These are phyloP conservation scores for Rhynchopsitta pachyrhyncha DNA, from an alignment of 2,113 vertebrate species.

Conservation along the genomic window DNA sequence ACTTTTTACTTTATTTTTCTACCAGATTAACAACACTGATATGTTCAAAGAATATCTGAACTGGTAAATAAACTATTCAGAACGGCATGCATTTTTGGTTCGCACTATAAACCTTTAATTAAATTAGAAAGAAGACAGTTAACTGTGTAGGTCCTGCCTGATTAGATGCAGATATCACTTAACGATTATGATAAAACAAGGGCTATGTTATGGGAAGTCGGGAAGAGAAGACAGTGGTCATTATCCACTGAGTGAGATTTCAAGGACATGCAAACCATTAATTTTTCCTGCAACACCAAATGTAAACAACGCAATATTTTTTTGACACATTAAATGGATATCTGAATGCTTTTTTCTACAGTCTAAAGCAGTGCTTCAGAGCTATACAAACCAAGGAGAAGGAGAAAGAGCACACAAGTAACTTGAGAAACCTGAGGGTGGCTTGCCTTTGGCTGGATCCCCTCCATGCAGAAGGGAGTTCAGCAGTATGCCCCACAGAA, in stretches of 20 bases:
- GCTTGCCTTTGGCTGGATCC: background rate
- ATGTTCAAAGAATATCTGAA: background rate
- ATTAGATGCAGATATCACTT: background rate
- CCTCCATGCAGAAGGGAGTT: background rate
- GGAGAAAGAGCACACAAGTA: background rate
- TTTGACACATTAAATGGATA: background rate
- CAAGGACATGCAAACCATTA: background rate
- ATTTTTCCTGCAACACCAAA: background rate
- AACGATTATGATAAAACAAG: background rate
- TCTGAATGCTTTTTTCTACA: background rate
- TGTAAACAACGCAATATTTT: background rate
- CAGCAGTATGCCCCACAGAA: fast-evolving
- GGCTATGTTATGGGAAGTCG: background rate
- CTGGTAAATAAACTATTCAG: background rate
- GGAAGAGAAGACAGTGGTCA: background rate
- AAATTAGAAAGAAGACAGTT: background rate
- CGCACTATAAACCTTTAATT: background rate
- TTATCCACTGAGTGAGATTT: background rate
- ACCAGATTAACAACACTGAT: background rate
- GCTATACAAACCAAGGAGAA: background rate
- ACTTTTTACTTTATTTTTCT: slow-evolving; percentile 3
- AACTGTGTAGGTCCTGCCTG: background rate
- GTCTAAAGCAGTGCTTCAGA: background rate
- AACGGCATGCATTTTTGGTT: background rate
- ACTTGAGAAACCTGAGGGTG: background rate